A percentile compares a stretch with the other conserved stretches of the same genome.
phyloP scores from a whole-genome alignment of 2,888 invertebrate species.

The Melangyna quadrimaculata region DNA sequence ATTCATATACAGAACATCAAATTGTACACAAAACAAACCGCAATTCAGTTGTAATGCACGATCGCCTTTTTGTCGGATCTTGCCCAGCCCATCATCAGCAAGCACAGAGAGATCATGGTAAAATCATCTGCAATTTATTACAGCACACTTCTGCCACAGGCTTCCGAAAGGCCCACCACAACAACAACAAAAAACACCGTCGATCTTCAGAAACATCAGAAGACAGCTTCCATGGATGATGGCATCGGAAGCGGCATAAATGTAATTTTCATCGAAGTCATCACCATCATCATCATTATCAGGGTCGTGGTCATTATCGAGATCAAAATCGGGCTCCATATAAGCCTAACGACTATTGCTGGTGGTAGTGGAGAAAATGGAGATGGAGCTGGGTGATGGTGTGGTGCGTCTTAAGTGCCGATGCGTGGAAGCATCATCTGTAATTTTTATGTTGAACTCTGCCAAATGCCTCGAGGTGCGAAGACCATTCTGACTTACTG shows the following conservation, averaged over 20 bases:
- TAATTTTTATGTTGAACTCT: slow-evolving; percentile 44
- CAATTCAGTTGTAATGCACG: slow-evolving; percentile 38
- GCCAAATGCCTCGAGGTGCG: slow-evolving; percentile 46
- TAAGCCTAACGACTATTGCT: slow-evolving; percentile 23
- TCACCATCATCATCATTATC: slow-evolving; percentile 50
- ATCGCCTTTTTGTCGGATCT: slow-evolving; percentile 14
- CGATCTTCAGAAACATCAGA: slow-evolving; percentile 5
- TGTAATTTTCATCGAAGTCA: slow-evolving; percentile 67
- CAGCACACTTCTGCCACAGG: slow-evolving; percentile 65
- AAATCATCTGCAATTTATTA: slow-evolving; percentile 52
- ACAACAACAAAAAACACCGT: background rate
- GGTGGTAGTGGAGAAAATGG: background rate
- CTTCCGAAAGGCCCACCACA: background rate
- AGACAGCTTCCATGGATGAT: slow-evolving; percentile 37
- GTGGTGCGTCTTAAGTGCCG: slow-evolving; percentile 16
- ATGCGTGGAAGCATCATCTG: slow-evolving; percentile 50
- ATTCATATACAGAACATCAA: slow-evolving; percentile 12
- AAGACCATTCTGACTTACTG: slow-evolving; percentile 47
- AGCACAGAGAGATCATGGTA: slow-evolving; percentile 16
- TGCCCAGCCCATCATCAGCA: no score
- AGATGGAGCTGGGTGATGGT: background rate
- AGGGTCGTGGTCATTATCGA: slow-evolving; percentile 25
- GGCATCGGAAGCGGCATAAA: slow-evolving; percentile 54
- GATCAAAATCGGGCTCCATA: slow-evolving; percentile 35
- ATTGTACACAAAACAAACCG: slow-evolving; percentile 23